These are phyloP conservation scores for Metridium senile DNA, from an alignment of 92 coral and sea anemone species.

Conservation along the genomic window DNA sequence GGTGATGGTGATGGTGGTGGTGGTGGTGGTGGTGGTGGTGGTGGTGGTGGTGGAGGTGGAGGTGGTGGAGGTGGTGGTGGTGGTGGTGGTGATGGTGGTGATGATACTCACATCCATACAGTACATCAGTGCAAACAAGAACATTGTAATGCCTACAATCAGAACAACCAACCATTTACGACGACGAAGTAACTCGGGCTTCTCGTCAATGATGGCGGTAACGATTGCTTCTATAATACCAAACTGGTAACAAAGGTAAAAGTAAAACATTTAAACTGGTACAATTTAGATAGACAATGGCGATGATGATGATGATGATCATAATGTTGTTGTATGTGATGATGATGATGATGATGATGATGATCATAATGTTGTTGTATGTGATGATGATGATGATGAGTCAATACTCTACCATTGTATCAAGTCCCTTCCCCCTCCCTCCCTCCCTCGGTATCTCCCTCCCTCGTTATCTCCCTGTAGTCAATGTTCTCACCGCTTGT, in stretches of 20 bases:
- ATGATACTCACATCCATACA: constrained; percentile 45
- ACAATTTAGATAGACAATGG: background rate
- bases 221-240: constrained; percentile 79
- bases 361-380: too few relatives aligned
- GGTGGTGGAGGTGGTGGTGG: background rate
- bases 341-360: too few relatives aligned
- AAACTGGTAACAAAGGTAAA: constrained; percentile 41
- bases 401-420: background rate
- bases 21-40: too few relatives aligned
- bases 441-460: too few relatives aligned
- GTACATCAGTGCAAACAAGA: constrained; percentile 40
- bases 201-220: constrained; percentile 77
- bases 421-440: too few relatives aligned
- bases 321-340: too few relatives aligned
- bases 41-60: too few relatives aligned
- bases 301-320: background rate
- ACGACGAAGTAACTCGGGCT: constrained; percentile 28
- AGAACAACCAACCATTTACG: constrained; percentile 35
- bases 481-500: too few relatives aligned
- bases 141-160: constrained; percentile 12
- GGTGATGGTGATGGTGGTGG: too few relatives aligned
- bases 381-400: too few relatives aligned
- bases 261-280: background rate
- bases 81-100: background rate
- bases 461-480: too few relatives aligned